These are phyloP conservation scores for Arbacia lixula DNA, from an alignment of 53 echinoderm and acorn worm genomes.

Conservation along the genomic window DNA sequence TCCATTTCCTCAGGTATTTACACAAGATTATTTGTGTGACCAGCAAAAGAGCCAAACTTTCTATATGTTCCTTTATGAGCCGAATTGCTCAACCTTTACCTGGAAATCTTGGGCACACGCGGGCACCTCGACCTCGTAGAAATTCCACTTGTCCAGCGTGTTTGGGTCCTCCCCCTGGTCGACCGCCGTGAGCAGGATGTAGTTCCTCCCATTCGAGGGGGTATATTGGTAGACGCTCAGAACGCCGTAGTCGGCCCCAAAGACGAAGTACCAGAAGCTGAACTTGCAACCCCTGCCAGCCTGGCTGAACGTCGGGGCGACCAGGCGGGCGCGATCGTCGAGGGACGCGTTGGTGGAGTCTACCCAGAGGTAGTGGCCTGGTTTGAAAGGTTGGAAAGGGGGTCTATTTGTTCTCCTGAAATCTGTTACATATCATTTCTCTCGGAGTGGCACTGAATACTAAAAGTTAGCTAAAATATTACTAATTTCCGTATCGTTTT, in stretches of 20 bases:
- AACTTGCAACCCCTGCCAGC: conserved; percentile 72
- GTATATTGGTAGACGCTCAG: not conserved
- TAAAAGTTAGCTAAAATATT: too few relatives aligned
- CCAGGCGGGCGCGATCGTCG: conserved; percentile 19
- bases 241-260: conserved; percentile 69
- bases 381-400: too few relatives aligned
- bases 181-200: conserved; percentile 5
- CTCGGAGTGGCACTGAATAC: too few relatives aligned
- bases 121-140: not conserved
- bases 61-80: too few relatives aligned
- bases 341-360: not conserved
- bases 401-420: too few relatives aligned
- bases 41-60: too few relatives aligned
- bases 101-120: conserved; percentile 31
- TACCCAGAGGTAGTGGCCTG: not conserved
- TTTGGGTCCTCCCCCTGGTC: conserved; percentile 17
- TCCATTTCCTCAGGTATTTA: too few relatives aligned
- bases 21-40: too few relatives aligned
- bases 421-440: too few relatives aligned
- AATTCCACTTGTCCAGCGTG: conserved; percentile 11
- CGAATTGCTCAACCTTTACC: too few relatives aligned
- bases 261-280: conserved; percentile 77
- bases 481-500: too few relatives aligned
- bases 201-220: not conserved
- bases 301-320: conserved; percentile 54